phyloP scores from a whole-genome alignment of 2,888 invertebrate genomes.

The Athetis lepigone region DNA sequence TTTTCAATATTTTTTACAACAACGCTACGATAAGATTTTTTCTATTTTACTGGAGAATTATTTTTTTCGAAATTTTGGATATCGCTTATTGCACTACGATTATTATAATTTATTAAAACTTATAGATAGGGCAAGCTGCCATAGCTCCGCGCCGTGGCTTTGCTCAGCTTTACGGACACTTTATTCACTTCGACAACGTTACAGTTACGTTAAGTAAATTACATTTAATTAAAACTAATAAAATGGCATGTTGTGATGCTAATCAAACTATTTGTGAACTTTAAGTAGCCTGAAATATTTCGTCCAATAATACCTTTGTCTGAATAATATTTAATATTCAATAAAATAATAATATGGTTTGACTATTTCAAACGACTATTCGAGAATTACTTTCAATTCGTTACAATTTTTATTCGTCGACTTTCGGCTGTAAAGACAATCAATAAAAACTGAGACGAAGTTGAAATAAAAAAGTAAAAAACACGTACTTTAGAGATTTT shows the following conservation, averaged over 20 bases:
- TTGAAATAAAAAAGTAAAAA: conserved; percentile 46
- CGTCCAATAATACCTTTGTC: conserved; percentile 19
- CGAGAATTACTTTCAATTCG: conserved; percentile 38
- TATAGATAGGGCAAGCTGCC: conserved; percentile 57
- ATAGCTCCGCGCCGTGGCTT: conserved; percentile 42
- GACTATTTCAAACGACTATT: conserved; percentile 50
- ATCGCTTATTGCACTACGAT: conserved; percentile 76
- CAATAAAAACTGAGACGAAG: conserved; percentile 16
- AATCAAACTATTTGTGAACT: conserved; percentile 56
- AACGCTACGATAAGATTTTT: conserved; percentile 64
- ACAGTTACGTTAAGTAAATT: too few species aligned
- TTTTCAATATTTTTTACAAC: conserved; percentile 71
- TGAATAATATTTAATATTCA: conserved; percentile 29
- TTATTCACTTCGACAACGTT: conserved; percentile 42
- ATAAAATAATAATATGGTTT: conserved; percentile 33
- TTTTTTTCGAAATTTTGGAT: conserved; percentile 68
- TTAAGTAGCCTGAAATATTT: conserved; percentile 52
- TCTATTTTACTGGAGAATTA: conserved; percentile 61
- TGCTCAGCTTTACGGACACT: conserved; percentile 36
- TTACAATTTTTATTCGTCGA: conserved; percentile 13
- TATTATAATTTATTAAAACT: conserved; percentile 59
- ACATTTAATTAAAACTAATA: conserved; percentile 65
- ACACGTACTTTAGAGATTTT: conserved; percentile 38
- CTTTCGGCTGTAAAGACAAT: neutral
- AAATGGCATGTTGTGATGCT: conserved; percentile 72